A percentile compares a stretch with the other conserved stretches of the same genome.
These are phyloP conservation scores for Thecophora atra DNA, from an alignment of 2,888 invertebrate genomes.

Conservation along the genomic window DNA sequence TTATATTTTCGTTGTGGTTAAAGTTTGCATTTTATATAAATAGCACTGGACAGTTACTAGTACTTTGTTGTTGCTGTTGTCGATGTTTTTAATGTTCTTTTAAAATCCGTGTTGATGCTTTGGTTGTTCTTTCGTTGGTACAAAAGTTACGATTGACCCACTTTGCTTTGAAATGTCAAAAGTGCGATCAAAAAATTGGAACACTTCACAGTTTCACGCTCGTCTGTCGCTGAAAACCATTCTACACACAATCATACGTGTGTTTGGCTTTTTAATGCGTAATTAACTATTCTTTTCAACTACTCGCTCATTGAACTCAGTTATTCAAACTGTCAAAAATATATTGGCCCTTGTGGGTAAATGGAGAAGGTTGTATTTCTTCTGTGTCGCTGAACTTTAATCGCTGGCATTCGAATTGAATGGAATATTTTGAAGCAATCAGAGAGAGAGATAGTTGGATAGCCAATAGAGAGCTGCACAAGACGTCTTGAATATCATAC, in stretches of 20 bases:
- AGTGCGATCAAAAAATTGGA: constrained; percentile 25
- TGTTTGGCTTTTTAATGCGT: too few species aligned
- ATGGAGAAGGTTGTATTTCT: too few species aligned
- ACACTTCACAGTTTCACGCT: neutral
- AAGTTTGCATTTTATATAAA: constrained; percentile 10
- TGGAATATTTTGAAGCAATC: too few species aligned
- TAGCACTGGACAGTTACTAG: constrained; percentile 5
- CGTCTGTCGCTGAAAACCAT: neutral
- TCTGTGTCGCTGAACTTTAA: too few species aligned
- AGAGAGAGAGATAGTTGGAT: too few species aligned
- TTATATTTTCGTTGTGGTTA: neutral
- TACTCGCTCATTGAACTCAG: too few species aligned
- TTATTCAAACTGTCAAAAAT: too few species aligned
- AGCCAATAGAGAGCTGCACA: too few species aligned
- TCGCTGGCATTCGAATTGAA: too few species aligned
- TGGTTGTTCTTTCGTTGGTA: constrained; percentile 8
- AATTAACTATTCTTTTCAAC: too few species aligned
- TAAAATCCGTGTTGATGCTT: neutral
- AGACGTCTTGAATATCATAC: too few species aligned
- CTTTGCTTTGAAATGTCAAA: constrained; percentile 37
- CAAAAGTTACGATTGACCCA: constrained; percentile 45
- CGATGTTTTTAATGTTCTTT: constrained; percentile 12
- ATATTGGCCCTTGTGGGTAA: too few species aligned
- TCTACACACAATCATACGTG: neutral
- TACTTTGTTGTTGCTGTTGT: neutral